phyloP scores from a whole-genome alignment of 2,113 vertebrate genomes.

The Uria lomvia region DNA sequence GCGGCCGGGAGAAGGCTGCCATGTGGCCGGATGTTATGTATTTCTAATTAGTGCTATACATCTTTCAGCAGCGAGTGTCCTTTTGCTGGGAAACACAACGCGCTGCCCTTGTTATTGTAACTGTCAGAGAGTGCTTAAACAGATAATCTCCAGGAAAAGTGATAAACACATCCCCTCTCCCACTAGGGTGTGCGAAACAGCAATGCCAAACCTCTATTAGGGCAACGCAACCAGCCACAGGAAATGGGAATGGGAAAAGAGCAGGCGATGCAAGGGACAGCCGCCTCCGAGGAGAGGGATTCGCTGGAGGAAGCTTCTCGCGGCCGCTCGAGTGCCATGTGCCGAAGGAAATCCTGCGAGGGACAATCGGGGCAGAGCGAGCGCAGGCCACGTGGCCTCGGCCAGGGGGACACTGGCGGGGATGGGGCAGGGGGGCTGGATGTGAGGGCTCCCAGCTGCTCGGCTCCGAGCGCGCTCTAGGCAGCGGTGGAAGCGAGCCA shows the following conservation, averaged over 20 bases:
- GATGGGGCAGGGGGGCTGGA: neutral
- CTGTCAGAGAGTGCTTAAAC: conserved; percentile 86
- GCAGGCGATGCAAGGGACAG: neutral
- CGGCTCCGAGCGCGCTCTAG: neutral
- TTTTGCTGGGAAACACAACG: conserved; percentile 91
- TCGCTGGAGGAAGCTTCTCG: conserved; percentile 23
- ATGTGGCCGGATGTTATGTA: conserved; percentile 99
- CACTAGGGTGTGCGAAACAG: conserved; percentile 72
- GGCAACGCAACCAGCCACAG: conserved; percentile 70
- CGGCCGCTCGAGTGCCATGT: neutral
- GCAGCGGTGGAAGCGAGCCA: neutral
- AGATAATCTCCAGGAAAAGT: conserved; percentile 87
- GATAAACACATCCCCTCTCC: conserved; percentile 83
- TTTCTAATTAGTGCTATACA: conserved; percentile 99
- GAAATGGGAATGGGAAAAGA: conserved; percentile 70
- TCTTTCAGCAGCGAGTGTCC: conserved; percentile 97
- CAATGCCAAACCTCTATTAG: conserved; percentile 74
- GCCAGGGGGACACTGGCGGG: neutral
- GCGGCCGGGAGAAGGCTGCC: conserved; percentile 96
- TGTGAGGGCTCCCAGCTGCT: neutral
- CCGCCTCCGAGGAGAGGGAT: neutral
- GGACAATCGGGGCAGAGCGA: neutral
- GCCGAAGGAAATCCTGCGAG: conserved; percentile 14
- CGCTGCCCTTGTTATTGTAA: conserved; percentile 87
- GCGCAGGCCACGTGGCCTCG: neutral